Base-by-base conservation (phyloP, 2,113 vertebrate species). In the Cyprinus carpio region DNA sequence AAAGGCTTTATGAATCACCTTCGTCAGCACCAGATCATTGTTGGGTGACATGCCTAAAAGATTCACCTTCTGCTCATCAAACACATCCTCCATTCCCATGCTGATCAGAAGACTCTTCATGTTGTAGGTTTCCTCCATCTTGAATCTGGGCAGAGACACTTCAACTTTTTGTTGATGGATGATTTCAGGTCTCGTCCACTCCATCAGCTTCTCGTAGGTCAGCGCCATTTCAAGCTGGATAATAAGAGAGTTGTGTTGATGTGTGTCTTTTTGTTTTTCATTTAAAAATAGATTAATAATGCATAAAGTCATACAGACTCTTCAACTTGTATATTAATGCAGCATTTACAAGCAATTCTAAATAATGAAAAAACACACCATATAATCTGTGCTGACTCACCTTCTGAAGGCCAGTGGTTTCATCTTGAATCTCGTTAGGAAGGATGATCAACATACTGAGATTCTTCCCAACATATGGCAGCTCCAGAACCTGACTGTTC, bases 401-500 rank as follows among this genome's bases (percentile, higher is more conserved):
- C 97, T 96, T 93, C 90, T 97, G 93, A 91, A 99, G 93, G 76
- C 97, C 97, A 0, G 95, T 96, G 6, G 93, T 93, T 31, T 91
- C 87, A 0, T 97, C 96, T 51, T 96, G 95, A 0, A 96, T 93
- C 0, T 94, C 90, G 79, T 87, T 93, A 51, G 98, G 98, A 0
- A 99, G 93, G 78, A 99, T 91, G 91, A 99, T 95, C 74, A 99
- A 91, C 97, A 99, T 97, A 89, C 97, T 99, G 62, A 99, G 94
- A 46, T 97, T 96, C 40, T 96, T 96, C 67, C 95, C 96, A 58
- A 93, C 91, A 86, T 97, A 99, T 0, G 97, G 97, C 58, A 99
- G 90, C 91, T 98, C 98, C 15, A 99, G 94, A 91, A 98, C 87
- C 91, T 94, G 93, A 72, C 90, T 92, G 51, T 90, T 91, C 54